A percentile compares a stretch with the other conserved stretches of the same genome.
Conservation (phyloP, 1,140 invertebrate species). For the Augochlora pura region DNA sequence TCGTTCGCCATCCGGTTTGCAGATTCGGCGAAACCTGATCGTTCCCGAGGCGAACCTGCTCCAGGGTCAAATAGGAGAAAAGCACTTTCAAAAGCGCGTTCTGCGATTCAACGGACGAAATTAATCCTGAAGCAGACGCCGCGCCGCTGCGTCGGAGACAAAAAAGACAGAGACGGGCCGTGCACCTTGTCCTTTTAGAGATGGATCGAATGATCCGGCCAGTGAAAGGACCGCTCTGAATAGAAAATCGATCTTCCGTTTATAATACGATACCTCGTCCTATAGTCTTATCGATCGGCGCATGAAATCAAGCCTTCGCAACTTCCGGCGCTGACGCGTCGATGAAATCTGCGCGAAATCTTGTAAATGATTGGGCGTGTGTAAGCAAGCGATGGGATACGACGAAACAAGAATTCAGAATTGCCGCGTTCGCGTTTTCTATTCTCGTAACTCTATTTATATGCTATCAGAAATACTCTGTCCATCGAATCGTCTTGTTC, state of each 20-base stretch:
- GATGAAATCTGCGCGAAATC: too few species aligned
- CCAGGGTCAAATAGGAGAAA: slow-evolving; percentile 5
- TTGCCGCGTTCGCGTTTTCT: too few species aligned
- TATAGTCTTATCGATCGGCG: too few species aligned
- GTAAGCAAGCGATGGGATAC: too few species aligned
- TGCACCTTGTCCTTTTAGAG: background rate
- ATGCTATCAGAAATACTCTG: too few species aligned
- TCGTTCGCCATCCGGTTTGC: slow-evolving; percentile 43
- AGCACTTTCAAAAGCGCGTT: slow-evolving; percentile 23
- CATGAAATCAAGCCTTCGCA: too few species aligned
- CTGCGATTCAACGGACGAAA: slow-evolving; percentile 34
- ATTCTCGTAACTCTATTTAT: too few species aligned
- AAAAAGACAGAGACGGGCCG: background rate
- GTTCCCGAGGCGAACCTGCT: background rate
- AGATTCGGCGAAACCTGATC: slow-evolving; percentile 56
- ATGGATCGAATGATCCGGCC: background rate
- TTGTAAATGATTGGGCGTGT: too few species aligned
- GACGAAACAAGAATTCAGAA: too few species aligned
- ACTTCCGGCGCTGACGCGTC: too few species aligned
- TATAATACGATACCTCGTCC: background rate
- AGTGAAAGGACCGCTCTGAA: background rate
- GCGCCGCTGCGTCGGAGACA: background rate
- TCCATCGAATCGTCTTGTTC: too few species aligned
- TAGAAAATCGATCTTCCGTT: background rate
- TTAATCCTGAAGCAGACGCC: slow-evolving; percentile 28